These are phyloP conservation scores for Atherinosoma microstoma DNA, from an alignment of 2,797 vertebrate species.

Conservation along the genomic window DNA sequence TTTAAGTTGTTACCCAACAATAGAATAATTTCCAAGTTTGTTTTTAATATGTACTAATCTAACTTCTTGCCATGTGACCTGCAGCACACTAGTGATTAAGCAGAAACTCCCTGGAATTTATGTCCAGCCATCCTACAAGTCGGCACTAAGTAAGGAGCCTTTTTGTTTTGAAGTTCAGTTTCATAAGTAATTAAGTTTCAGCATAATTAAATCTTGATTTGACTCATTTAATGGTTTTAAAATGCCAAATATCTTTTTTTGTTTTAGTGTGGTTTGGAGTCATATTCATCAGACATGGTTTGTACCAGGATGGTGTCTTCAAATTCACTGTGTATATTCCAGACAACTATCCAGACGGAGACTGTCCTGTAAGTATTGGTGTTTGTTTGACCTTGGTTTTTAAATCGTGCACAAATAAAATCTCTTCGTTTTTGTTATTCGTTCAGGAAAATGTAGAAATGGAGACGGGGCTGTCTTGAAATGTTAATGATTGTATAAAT, in stretches of 20 bases:
- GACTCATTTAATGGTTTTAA: background rate
- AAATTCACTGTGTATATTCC: slow-evolving; percentile 99
- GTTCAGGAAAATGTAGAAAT: background rate
- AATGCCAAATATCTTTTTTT: background rate
- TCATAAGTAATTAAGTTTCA: background rate
- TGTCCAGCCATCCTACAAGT: slow-evolving; percentile 96
- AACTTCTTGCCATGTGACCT: slow-evolving; percentile 54
- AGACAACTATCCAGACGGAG: slow-evolving; percentile 98
- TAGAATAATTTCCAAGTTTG: background rate
- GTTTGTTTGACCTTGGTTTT: background rate
- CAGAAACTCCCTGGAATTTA: slow-evolving; percentile 98
- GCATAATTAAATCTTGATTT: background rate
- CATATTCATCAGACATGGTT: slow-evolving; percentile 96
- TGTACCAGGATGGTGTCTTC: slow-evolving; percentile 98
- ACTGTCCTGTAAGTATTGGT: slow-evolving; percentile 92
- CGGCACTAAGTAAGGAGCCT: slow-evolving; percentile 91
- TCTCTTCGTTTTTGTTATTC: background rate
- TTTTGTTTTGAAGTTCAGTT: slow-evolving; percentile 5
- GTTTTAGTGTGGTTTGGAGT: slow-evolving; percentile 97
- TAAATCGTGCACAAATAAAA: background rate
- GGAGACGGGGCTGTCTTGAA: background rate
- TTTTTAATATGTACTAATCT: slow-evolving; percentile 17
- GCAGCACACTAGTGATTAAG: slow-evolving; percentile 95
- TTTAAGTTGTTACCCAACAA: background rate
- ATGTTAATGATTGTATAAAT: background rate